These are phyloP conservation scores for Coenonympha glycerion DNA, from an alignment of 2,888 invertebrate species.

Conservation along the genomic window DNA sequence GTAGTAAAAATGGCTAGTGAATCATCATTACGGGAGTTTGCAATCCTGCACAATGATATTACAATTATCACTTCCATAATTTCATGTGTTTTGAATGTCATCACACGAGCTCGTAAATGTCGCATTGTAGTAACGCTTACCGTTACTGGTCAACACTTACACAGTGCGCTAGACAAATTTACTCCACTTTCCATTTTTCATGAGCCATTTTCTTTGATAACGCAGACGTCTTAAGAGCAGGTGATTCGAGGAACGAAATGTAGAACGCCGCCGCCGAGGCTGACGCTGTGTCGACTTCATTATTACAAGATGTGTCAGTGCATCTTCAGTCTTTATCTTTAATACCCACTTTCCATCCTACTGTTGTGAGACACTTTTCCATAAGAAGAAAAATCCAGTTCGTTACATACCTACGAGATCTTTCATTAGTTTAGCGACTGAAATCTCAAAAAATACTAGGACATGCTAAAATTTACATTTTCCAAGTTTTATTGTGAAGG, in stretches of 20 bases:
- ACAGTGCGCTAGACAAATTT: constrained; percentile 65
- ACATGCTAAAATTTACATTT: no score
- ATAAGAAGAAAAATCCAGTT: not conserved
- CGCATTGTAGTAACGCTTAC: constrained; percentile 48
- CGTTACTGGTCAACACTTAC: constrained; percentile 58
- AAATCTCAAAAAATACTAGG: no score
- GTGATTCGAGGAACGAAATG: constrained; percentile 60
- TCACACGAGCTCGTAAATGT: constrained; percentile 46
- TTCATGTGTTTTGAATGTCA: constrained; percentile 43
- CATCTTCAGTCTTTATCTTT: not conserved
- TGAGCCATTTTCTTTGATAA: constrained; percentile 57
- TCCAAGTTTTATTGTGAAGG: no score
- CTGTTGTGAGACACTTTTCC: no score
- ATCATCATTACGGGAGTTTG: no score
- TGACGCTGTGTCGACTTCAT: constrained; percentile 44
- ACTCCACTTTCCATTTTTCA: constrained; percentile 75
- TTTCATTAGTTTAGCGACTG: no score
- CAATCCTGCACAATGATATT: not conserved
- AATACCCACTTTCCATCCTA: no score
- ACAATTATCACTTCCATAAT: constrained; percentile 20
- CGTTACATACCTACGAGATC: not conserved
- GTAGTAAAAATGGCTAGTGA: no score
- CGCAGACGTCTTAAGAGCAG: constrained; percentile 51
- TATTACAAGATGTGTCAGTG: constrained; percentile 45
- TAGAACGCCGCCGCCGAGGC: constrained; percentile 51